phyloP scores from a whole-genome alignment of 2,888 invertebrate genomes.

The Carpatolechia fugitivella region DNA sequence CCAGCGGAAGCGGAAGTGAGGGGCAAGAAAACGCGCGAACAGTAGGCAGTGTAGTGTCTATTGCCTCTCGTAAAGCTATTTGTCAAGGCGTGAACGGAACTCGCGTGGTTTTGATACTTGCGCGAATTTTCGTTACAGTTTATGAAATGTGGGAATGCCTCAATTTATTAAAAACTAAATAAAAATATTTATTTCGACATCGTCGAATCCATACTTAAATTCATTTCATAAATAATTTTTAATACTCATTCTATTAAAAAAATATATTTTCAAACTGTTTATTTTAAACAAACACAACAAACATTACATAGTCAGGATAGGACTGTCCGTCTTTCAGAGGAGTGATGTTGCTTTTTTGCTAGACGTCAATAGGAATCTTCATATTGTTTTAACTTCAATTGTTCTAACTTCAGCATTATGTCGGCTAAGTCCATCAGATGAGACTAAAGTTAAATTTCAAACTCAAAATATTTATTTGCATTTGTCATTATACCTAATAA shows the following conservation, averaged over 20 bases:
- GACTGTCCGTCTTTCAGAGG: background rate
- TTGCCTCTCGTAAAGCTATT: conserved; percentile 27
- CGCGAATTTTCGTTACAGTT: background rate
- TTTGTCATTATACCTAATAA: too few species aligned
- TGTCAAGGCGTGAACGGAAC: conserved; percentile 25
- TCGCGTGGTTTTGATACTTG: background rate
- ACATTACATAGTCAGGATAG: too few species aligned
- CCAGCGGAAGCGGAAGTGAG: conserved; percentile 32
- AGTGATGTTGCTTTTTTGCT: background rate
- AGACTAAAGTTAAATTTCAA: too few species aligned
- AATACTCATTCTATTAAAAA: too few species aligned
- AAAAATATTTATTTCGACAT: background rate
- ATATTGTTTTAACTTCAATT: too few species aligned
- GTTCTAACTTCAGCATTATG: too few species aligned
- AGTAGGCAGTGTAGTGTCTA: conserved; percentile 21
- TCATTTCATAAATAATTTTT: too few species aligned
- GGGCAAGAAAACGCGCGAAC: conserved; percentile 33
- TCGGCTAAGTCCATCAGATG: too few species aligned
- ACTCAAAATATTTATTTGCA: too few species aligned
- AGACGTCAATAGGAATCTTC: background rate
- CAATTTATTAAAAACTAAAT: background rate
- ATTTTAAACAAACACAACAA: too few species aligned
- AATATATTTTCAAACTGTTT: too few species aligned
- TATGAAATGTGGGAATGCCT: background rate
- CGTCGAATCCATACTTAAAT: too few species aligned